Percentiles rank a stretch among this genome's conserved stretches.
These are phyloP conservation scores for Calcarius lapponicus DNA, from an alignment of 2,797 vertebrate genomes.

Conservation along the genomic window DNA sequence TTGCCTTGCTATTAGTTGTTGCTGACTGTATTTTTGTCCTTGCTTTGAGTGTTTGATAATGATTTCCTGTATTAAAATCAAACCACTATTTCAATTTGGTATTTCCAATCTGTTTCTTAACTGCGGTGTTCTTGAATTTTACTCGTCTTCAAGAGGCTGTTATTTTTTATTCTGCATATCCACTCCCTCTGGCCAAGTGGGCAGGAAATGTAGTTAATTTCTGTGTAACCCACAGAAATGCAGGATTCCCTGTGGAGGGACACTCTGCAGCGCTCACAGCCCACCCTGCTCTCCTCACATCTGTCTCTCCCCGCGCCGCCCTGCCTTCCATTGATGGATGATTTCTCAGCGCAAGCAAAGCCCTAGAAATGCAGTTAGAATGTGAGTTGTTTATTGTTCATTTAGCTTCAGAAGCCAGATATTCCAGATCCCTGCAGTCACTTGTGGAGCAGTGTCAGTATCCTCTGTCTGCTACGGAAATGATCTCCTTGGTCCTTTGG, in stretches of 20 bases:
- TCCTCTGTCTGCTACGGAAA: not conserved
- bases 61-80: not conserved
- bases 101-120: conserved; percentile 3
- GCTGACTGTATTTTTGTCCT: not conserved
- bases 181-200: not conserved
- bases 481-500: not conserved
- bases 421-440: not conserved
- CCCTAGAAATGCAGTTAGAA: not conserved
- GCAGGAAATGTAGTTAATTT: not conserved
- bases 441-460: not conserved
- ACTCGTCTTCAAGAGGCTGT: not conserved
- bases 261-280: not conserved
- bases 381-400: not conserved
- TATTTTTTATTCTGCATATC: not conserved
- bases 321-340: not conserved
- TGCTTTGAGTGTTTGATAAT: not conserved
- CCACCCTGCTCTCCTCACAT: not conserved
- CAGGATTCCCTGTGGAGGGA: not conserved
- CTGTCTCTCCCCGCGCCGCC: fast-evolving
- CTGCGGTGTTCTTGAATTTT: not conserved
- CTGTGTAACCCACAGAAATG: not conserved
- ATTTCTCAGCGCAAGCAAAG: not conserved
- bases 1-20: not conserved
- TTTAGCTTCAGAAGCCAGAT: not conserved
- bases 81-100: not conserved